phyloP scores from a whole-genome alignment of 2,113 vertebrate species.

The Patagioenas fasciata region DNA sequence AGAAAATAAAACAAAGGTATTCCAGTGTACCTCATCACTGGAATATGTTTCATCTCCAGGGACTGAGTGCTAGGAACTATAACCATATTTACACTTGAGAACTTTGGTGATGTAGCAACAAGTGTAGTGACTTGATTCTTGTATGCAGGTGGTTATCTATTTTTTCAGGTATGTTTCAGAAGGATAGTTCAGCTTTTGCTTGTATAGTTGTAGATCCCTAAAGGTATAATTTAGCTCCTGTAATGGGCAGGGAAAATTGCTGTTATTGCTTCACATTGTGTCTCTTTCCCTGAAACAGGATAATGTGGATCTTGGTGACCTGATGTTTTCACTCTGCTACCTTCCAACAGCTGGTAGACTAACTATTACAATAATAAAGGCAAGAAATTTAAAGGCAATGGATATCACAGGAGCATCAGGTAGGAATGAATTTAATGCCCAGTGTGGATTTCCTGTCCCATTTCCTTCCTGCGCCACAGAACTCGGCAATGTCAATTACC shows the following conservation, averaged over 20 bases:
- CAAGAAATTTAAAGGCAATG: slow-evolving; percentile 98
- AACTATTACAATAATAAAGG: slow-evolving; percentile 98
- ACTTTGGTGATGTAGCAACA: background rate
- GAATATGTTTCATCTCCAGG: background rate
- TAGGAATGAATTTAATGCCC: slow-evolving; percentile 57
- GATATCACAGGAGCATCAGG: slow-evolving; percentile 99
- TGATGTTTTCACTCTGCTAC: slow-evolving; percentile 99
- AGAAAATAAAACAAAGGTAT: background rate
- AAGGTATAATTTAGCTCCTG: background rate
- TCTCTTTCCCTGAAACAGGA: slow-evolving; percentile 80
- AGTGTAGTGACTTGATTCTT: background rate
- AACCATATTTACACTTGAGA: background rate
- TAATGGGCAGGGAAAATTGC: background rate
- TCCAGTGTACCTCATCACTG: background rate
- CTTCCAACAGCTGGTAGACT: slow-evolving; percentile 95
- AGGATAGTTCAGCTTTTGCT: background rate
- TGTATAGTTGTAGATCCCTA: background rate
- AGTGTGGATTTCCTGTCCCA: background rate
- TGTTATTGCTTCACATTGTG: background rate
- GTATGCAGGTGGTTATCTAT: background rate
- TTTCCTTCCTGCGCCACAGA: background rate
- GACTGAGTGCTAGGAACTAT: background rate
- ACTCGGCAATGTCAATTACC: background rate
- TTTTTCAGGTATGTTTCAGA: background rate
- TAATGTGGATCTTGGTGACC: slow-evolving; percentile 95